These are phyloP conservation scores for Enchytraeus crypticus DNA, from an alignment of 2,888 invertebrate genomes.

Conservation along the genomic window DNA sequence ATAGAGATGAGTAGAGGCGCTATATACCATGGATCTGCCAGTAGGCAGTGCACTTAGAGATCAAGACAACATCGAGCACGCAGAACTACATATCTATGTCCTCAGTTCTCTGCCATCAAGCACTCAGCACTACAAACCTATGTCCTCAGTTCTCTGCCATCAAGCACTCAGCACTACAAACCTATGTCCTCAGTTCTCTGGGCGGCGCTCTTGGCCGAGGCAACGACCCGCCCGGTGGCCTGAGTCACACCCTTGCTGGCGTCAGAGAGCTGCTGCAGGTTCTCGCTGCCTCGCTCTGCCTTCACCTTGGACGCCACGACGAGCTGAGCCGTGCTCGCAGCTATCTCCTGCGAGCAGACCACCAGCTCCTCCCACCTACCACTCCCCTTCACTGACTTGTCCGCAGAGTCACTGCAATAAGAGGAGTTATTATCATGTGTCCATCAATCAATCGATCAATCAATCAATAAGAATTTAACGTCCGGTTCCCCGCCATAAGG, in stretches of 20 bases:
- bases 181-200: constrained; percentile 47
- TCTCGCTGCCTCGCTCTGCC: constrained; percentile 72
- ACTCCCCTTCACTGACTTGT: constrained; percentile 70
- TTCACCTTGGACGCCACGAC: constrained; percentile 92
- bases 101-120: no score
- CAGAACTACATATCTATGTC: no score
- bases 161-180: not conserved
- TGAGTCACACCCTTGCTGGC: constrained; percentile 82
- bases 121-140: no score
- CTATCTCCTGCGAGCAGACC: constrained; percentile 92
- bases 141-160: no score
- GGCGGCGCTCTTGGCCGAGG: constrained; percentile 80
- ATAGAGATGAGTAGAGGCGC: no score
- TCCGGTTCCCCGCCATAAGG: no score
- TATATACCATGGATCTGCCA: no score
- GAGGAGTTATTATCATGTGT: not conserved
- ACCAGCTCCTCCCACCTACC: constrained; percentile 86
- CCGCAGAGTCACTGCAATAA: constrained; percentile 69
- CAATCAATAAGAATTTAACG: no score
- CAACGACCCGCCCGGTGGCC: constrained; percentile 84
- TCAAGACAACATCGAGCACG: no score
- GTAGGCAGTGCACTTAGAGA: no score
- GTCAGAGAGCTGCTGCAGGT: constrained; percentile 68
- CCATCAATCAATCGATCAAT: no score
- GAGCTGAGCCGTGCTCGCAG: constrained; percentile 89